A percentile compares a stretch with the other conserved stretches of the same genome.
Evolutionary conservation across 2,888 invertebrate species (phyloP).

Genomic region (Drosophila rubida): DNA sequence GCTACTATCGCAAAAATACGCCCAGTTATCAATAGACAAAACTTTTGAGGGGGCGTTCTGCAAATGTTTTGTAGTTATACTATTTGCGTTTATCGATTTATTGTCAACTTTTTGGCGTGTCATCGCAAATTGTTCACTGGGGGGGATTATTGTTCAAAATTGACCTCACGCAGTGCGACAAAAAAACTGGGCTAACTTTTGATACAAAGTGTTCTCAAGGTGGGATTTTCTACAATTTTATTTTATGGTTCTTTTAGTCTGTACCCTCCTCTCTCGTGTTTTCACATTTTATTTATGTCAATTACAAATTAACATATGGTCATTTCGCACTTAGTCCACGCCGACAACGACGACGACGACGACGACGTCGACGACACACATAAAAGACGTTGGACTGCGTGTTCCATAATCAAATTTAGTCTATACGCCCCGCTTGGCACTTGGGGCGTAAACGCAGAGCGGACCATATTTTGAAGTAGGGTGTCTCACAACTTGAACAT

Average conservation of each 20-base stretch:
- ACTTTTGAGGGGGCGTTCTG: constrained; percentile 14
- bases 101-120: constrained; percentile 6
- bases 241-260: constrained; percentile 1
- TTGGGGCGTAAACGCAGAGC: constrained; percentile 3
- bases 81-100: constrained; percentile 7
- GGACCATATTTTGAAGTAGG: constrained; percentile 30
- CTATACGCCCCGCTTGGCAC: constrained; percentile 45
- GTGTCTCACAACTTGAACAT: constrained; percentile 22
- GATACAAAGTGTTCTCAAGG: background rate
- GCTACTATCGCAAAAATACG: background rate
- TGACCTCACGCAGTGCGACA: constrained; percentile 11
- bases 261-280: constrained; percentile 6
- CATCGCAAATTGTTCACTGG: background rate
- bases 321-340: constrained; percentile 46
- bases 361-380: constrained; percentile 5
- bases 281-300: constrained; percentile 63
- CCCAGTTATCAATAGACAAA: constrained; percentile 13
- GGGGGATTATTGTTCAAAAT: constrained; percentile 26
- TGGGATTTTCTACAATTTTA: constrained; percentile 11
- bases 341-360: constrained; percentile 4
- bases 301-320: constrained; percentile 70
- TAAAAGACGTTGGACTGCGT: constrained; percentile 25
- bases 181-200: constrained; percentile 9
- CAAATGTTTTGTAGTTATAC: background rate
- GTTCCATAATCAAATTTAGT: constrained; percentile 58